Conservation (phyloP, 1,140 invertebrate species). For the Philopotamus ludificatus region DNA sequence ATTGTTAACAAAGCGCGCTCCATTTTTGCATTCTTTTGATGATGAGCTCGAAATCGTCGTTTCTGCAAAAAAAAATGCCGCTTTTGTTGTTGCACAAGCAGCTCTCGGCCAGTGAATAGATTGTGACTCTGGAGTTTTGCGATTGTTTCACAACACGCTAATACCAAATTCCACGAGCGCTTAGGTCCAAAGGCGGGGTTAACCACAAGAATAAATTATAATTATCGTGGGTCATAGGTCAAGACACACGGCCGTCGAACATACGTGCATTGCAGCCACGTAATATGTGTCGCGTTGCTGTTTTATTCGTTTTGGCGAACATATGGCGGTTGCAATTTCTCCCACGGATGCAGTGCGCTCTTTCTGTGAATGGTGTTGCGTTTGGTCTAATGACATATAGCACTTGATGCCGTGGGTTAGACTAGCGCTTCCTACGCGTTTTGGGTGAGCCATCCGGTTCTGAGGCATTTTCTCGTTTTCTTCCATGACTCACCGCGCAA, state of each 20-base stretch:
- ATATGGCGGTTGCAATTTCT: slow-evolving; percentile 7
- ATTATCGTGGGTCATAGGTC: slow-evolving; percentile 11
- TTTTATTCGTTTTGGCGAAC: no score
- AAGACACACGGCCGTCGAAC: slow-evolving; percentile 1
- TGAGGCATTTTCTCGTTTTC: slow-evolving; percentile 4
- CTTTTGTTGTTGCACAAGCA: no score
- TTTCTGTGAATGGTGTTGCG: neutral
- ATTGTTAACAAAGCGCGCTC: no score
- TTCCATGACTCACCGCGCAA: neutral
- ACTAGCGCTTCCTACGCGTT: neutral
- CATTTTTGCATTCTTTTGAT: no score
- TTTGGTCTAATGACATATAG: neutral
- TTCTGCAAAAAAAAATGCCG: no score
- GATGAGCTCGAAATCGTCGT: no score
- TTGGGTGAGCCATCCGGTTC: neutral
- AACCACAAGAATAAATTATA: slow-evolving; percentile 16
- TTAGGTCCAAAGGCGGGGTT: slow-evolving; percentile 5
- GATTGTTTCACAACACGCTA: neutral
- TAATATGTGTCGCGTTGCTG: no score
- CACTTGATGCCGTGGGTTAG: neutral
- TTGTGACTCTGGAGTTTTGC: neutral
- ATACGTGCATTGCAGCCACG: no score
- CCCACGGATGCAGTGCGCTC: neutral
- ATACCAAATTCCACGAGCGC: no score
- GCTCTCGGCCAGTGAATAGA: no score